Evolutionary conservation across 2,113 vertebrate genomes (phyloP).

Genomic region (Naja naja): DNA sequence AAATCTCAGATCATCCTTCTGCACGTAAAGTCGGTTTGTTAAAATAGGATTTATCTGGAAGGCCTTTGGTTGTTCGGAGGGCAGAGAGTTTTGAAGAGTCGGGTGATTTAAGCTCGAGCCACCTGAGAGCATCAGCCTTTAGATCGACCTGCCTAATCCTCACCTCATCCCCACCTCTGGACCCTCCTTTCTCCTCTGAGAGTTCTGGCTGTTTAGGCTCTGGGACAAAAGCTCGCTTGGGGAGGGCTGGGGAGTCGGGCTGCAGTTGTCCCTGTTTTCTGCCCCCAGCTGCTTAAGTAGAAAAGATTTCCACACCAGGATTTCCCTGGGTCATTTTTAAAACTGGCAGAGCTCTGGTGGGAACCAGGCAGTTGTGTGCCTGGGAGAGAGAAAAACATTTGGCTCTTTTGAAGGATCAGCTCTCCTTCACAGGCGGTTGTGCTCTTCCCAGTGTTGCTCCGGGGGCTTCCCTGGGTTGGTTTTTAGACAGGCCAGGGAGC

Average conservation of each 20-base stretch:
- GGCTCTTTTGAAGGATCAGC: neutral
- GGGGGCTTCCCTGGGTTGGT: neutral
- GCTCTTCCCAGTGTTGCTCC: slow-evolving; percentile 24
- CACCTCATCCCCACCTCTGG: slow-evolving; percentile 46
- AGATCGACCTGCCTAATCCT: slow-evolving; percentile 24
- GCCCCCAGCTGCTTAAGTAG: slow-evolving; percentile 70
- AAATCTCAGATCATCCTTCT: neutral
- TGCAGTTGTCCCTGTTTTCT: slow-evolving; percentile 75
- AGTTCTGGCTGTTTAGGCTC: slow-evolving; percentile 69
- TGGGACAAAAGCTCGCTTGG: slow-evolving; percentile 79
- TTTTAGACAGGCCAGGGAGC: slow-evolving; percentile 17
- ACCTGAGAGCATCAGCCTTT: slow-evolving; percentile 8
- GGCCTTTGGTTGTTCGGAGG: neutral
- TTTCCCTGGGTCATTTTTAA: slow-evolving; percentile 75
- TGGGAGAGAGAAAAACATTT: neutral
- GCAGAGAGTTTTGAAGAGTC: neutral
- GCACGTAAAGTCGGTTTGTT: neutral
- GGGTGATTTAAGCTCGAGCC: slow-evolving; percentile 6
- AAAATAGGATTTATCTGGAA: neutral
- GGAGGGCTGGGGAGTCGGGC: slow-evolving; percentile 77
- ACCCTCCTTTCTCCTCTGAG: slow-evolving; percentile 70
- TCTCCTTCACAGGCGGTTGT: neutral
- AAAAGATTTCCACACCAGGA: slow-evolving; percentile 59
- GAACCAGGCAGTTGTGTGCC: slow-evolving; percentile 57
- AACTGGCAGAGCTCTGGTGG: slow-evolving; percentile 79